Conservation (phyloP, 2,113 vertebrate genomes). For the Leiothrix lutea region DNA sequence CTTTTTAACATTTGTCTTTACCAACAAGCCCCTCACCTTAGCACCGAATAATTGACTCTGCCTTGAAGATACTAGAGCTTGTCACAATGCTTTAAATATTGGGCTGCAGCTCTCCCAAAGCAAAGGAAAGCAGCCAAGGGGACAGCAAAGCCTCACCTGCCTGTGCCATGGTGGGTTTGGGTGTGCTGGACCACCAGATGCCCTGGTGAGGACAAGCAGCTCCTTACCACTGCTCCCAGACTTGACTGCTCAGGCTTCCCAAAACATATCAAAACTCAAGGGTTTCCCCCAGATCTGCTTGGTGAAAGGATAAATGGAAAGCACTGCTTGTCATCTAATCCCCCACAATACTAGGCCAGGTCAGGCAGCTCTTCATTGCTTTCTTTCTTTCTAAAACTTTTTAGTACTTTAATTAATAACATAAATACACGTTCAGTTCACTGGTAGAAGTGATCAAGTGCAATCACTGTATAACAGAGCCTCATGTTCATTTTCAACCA, state of each 20-base stretch:
- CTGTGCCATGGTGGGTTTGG: rapidly evolving
- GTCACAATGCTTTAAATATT: not conserved
- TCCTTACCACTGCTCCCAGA: not conserved
- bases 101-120: not conserved
- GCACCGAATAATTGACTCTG: not conserved
- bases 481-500: not conserved
- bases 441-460: not conserved
- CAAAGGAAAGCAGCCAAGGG: not conserved
- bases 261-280: not conserved
- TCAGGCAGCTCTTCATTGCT: not conserved
- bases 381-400: not conserved
- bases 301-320: not conserved
- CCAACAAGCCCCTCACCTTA: slow-evolving; percentile 26
- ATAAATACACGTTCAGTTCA: not conserved
- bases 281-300: not conserved
- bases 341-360: not conserved
- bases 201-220: not conserved
- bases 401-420: not conserved
- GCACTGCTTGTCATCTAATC: not conserved
- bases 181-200: not conserved
- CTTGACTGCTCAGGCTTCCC: not conserved
- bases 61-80: not conserved
- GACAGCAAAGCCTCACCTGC: rapidly evolving
- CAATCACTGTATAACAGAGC: not conserved
- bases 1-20: slow-evolving; percentile 45